Conservation (phyloP, 2,797 vertebrate species). For the Karalla daura region DNA sequence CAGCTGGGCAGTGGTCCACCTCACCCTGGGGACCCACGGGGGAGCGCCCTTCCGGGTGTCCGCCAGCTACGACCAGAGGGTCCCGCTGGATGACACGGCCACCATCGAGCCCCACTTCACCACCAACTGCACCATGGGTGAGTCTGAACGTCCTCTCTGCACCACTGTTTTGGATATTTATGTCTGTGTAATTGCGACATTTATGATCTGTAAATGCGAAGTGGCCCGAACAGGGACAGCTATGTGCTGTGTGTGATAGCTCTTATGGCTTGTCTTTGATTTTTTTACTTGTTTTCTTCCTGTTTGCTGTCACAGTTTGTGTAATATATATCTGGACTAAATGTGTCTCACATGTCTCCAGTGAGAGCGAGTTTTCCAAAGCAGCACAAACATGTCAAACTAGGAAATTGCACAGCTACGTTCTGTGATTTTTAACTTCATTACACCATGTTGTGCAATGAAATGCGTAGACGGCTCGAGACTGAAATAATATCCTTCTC, state of each 20-base stretch:
- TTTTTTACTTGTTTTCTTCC: conserved; percentile 7
- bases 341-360: conserved; percentile 63
- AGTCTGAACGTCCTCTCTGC: conserved; percentile 36
- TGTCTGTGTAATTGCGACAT: not conserved
- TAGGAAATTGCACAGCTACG: conserved; percentile 42
- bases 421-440: conserved; percentile 66
- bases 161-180: no score
- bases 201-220: not conserved
- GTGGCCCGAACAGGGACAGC: not conserved
- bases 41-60: conserved; percentile 80
- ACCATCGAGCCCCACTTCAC: conserved; percentile 83
- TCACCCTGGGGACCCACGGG: conserved; percentile 74
- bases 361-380: conserved; percentile 42
- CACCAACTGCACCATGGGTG: conserved; percentile 87
- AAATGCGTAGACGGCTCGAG: conserved; percentile 53
- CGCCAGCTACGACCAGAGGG: conserved; percentile 76
- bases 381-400: conserved; percentile 50
- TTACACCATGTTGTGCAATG: conserved; percentile 65
- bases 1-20: conserved; percentile 87
- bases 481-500: conserved; percentile 72
- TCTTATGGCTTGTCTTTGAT: not conserved
- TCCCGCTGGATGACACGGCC: conserved; percentile 70
- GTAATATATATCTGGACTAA: conserved; percentile 19
- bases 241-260: not conserved
- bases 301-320: conserved; percentile 11